phyloP scores from a whole-genome alignment of 1,140 invertebrate genomes.

The Ostrea edulis region DNA sequence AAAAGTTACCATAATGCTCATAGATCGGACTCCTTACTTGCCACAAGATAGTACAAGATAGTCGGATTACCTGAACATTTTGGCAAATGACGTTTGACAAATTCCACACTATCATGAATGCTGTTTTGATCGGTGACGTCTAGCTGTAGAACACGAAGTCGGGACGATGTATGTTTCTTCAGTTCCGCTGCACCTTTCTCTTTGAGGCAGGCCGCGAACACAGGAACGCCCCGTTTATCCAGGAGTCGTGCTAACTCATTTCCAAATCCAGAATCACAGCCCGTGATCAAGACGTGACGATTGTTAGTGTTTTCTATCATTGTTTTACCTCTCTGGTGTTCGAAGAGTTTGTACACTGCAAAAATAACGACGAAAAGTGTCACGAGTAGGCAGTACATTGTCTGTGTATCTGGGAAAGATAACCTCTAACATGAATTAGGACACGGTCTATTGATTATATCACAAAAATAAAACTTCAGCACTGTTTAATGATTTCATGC shows the following conservation, averaged over 20 bases:
- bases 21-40: too few species aligned
- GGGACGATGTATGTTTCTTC: background rate
- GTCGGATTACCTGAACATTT: background rate
- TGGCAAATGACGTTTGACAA: constrained; percentile 40
- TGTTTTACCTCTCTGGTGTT: background rate
- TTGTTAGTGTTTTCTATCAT: background rate
- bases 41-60: too few species aligned
- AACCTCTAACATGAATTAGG: too few species aligned
- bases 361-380: background rate
- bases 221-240: constrained; percentile 76
- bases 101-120: constrained; percentile 48
- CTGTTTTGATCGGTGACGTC: constrained; percentile 59
- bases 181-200: constrained; percentile 56
- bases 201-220: constrained; percentile 78
- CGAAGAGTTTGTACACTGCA: background rate
- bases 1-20: too few species aligned
- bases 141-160: constrained; percentile 48
- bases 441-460: too few species aligned
- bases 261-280: constrained; percentile 81
- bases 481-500: too few species aligned
- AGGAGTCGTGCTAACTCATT: constrained; percentile 75
- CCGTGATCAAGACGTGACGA: constrained; percentile 77
- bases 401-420: background rate
- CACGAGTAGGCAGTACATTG: background rate
- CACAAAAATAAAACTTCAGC: too few species aligned